Percentiles rank a stretch among this genome's conserved stretches.
phyloP scores from a whole-genome alignment of 2,888 invertebrate genomes.

The Apomyelois bistriatella region DNA sequence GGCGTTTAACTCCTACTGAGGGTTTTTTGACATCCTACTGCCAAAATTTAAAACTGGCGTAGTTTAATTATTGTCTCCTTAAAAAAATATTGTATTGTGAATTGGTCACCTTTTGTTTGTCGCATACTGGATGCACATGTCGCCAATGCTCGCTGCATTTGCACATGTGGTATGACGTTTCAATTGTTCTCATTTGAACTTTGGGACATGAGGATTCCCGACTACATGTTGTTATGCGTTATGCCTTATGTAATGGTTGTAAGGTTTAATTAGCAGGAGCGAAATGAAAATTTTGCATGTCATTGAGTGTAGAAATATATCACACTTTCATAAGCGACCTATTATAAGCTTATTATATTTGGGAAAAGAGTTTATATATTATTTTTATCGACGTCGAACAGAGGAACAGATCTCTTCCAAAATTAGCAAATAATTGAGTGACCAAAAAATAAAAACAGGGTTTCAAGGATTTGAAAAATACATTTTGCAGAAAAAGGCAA shows the following conservation, averaged over 20 bases:
- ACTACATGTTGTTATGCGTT: neutral
- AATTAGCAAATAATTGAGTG: too few species aligned
- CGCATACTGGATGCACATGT: constrained; percentile 3
- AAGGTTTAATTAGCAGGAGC: neutral
- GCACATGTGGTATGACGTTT: constrained; percentile 3
- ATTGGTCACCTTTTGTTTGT: neutral
- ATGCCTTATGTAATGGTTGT: neutral
- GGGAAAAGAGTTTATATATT: too few species aligned
- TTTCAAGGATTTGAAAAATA: too few species aligned
- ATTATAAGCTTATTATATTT: too few species aligned
- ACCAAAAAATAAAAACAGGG: too few species aligned
- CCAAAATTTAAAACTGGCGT: neutral
- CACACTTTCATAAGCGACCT: too few species aligned
- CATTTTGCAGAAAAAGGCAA: too few species aligned
- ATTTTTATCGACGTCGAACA: too few species aligned
- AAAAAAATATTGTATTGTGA: constrained; percentile 1
- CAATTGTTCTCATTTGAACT: neutral
- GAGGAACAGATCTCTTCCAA: too few species aligned
- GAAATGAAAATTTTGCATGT: too few species aligned
- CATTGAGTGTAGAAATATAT: too few species aligned
- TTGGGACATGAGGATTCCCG: neutral
- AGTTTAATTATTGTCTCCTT: constrained; percentile 2
- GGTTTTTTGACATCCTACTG: neutral
- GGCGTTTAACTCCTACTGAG: too few species aligned
- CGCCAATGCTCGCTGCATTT: neutral